phyloP scores from a whole-genome alignment of 1,140 invertebrate species.

The Atta texana region DNA sequence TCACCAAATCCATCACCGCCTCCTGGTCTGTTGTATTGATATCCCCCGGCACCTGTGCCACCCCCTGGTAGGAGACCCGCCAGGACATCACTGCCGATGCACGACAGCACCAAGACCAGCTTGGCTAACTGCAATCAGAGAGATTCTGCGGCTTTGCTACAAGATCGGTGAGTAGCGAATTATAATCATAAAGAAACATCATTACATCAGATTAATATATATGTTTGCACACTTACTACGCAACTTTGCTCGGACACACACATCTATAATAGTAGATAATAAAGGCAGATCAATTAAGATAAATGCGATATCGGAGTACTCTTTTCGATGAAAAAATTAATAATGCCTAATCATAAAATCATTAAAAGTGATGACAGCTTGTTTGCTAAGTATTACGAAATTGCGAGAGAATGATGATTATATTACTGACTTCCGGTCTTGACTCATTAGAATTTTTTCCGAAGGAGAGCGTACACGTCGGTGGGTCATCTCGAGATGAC shows the following conservation, averaged over 20 bases:
- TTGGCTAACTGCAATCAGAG: conserved; percentile 76
- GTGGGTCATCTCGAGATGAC: conserved; percentile 25
- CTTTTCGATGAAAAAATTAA: neutral
- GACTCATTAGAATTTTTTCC: neutral
- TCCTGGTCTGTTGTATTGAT: conserved; percentile 81
- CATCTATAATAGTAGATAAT: neutral
- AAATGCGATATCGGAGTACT: neutral
- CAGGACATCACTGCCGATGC: conserved; percentile 73
- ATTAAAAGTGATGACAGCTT: neutral
- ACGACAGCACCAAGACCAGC: conserved; percentile 77
- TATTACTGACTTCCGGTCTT: neutral
- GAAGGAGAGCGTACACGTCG: neutral
- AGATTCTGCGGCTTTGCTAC: conserved; percentile 9
- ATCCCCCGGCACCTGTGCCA: conserved; percentile 76
- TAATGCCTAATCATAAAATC: neutral
- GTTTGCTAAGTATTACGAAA: neutral
- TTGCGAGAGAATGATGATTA: conserved; percentile 18
- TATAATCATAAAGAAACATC: conserved; percentile 8
- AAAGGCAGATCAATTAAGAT: neutral
- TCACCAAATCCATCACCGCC: conserved; percentile 50
- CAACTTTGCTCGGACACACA: neutral
- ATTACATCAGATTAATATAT: conserved; percentile 1
- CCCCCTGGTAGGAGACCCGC: conserved; percentile 79
- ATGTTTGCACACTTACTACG: neutral
- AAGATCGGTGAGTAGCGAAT: neutral